Evolutionary conservation across 2,888 invertebrate species (phyloP).

Genomic region (Linnaemya tessellans): DNA sequence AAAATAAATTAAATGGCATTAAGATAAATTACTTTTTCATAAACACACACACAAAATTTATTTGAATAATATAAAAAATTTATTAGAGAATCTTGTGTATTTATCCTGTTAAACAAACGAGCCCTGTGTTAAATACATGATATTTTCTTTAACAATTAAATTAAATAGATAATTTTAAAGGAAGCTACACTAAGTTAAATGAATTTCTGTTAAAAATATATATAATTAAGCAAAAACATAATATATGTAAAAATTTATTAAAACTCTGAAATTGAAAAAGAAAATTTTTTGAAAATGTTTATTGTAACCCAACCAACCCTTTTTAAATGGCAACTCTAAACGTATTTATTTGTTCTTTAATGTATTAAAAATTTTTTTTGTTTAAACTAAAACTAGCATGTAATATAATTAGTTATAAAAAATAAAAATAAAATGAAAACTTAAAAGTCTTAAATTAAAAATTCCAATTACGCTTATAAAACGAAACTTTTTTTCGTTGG

Average conservation of each 20-base stretch:
- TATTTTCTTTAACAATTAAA: conserved; percentile 45
- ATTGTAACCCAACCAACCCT: too few relatives aligned
- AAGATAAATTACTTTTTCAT: conserved; percentile 6
- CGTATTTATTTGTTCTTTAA: too few relatives aligned
- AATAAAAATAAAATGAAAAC: conserved; percentile 33
- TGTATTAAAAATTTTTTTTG: too few relatives aligned
- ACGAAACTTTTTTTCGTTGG: conserved; percentile 71
- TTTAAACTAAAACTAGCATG: background rate
- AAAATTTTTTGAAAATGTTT: too few relatives aligned
- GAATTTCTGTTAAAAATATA: too few relatives aligned
- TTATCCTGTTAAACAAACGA: conserved; percentile 64
- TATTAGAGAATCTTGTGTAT: conserved; percentile 63
- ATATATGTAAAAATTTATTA: too few relatives aligned
- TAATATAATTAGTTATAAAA: background rate
- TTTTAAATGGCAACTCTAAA: too few relatives aligned
- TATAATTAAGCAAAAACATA: too few relatives aligned
- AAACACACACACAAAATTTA: conserved; percentile 26
- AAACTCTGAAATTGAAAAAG: too few relatives aligned
- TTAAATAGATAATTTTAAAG: background rate
- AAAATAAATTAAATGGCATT: conserved; percentile 42
- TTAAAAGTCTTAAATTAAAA: conserved; percentile 55
- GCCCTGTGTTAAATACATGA: conserved; percentile 67
- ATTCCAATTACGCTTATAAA: conserved; percentile 70
- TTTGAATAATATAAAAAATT: background rate
- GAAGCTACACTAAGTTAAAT: background rate